These are phyloP conservation scores for Zelostemma sp. DNA, from an alignment of 1,140 invertebrate genomes.

Conservation along the genomic window DNA sequence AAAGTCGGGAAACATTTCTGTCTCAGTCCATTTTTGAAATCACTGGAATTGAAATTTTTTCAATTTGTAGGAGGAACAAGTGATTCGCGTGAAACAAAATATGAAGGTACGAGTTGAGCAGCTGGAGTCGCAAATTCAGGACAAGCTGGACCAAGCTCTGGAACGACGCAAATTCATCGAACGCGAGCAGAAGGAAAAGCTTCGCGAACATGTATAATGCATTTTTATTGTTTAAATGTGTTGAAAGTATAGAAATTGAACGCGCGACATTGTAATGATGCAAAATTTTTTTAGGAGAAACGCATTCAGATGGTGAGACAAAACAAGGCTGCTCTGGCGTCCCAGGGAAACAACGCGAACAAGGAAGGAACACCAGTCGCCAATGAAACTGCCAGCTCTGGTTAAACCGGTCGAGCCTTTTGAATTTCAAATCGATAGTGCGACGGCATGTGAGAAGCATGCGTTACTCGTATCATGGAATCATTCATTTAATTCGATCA, in stretches of 20 bases:
- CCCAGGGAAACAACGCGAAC: constrained; percentile 54
- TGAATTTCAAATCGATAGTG: not conserved
- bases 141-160: constrained; percentile 80
- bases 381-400: constrained; percentile 74
- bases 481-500: too few species aligned
- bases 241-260: not conserved
- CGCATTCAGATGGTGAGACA: constrained; percentile 87
- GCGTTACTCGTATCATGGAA: too few species aligned
- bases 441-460: too few species aligned
- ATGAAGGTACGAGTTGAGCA: constrained; percentile 77
- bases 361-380: constrained; percentile 52
- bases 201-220: constrained; percentile 80
- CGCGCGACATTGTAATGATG: not conserved
- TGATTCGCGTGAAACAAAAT: constrained; percentile 75
- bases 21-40: too few species aligned
- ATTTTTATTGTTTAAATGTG: constrained; percentile 1
- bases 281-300: constrained; percentile 77
- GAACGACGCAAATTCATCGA: constrained; percentile 78
- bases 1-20: too few species aligned
- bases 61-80: constrained; percentile 77
- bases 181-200: constrained; percentile 80
- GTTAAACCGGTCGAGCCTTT: constrained; percentile 63
- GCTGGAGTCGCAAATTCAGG: constrained; percentile 78
- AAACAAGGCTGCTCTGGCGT: constrained; percentile 79
- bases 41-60: too few species aligned